These are phyloP conservation scores for Lasiurus borealis DNA, from an alignment of 2,113 vertebrate species.

Conservation along the genomic window DNA sequence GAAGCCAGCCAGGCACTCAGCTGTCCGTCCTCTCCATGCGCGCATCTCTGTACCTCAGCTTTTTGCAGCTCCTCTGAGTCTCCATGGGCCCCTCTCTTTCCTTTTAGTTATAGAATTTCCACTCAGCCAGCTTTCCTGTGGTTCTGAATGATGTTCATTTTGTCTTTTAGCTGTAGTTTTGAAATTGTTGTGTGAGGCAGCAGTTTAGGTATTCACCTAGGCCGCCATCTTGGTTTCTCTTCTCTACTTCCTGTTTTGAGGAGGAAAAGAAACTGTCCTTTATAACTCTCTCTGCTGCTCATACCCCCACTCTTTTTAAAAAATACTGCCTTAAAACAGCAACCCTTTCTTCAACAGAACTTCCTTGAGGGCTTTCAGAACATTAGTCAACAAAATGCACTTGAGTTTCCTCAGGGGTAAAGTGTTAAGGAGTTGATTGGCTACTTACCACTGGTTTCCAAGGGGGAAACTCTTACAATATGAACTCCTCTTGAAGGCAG, in stretches of 20 bases:
- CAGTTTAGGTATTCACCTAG: too few species aligned
- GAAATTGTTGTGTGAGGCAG: too few species aligned
- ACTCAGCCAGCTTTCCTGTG: too few species aligned
- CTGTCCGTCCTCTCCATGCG: too few species aligned
- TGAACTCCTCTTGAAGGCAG: background rate
- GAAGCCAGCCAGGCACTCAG: too few species aligned
- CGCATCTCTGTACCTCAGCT: too few species aligned
- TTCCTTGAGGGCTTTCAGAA: conserved; percentile 49
- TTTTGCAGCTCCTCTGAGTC: too few species aligned
- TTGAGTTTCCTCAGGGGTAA: conserved; percentile 38
- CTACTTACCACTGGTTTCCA: background rate
- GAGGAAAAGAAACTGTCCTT: conserved; percentile 12
- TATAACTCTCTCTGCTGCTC: background rate
- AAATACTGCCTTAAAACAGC: background rate
- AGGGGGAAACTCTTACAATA: background rate
- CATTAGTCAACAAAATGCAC: background rate
- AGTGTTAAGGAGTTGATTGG: conserved; percentile 22
- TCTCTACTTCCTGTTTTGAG: background rate
- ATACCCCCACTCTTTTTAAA: background rate
- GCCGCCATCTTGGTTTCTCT: too few species aligned
- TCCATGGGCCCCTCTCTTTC: too few species aligned
- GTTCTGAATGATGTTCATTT: too few species aligned
- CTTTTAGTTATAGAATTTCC: too few species aligned
- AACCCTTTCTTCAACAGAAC: background rate
- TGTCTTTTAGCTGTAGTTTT: too few species aligned